These are phyloP conservation scores for Clarias macrocephalus DNA, from an alignment of 2,113 vertebrate genomes.

Conservation along the genomic window DNA sequence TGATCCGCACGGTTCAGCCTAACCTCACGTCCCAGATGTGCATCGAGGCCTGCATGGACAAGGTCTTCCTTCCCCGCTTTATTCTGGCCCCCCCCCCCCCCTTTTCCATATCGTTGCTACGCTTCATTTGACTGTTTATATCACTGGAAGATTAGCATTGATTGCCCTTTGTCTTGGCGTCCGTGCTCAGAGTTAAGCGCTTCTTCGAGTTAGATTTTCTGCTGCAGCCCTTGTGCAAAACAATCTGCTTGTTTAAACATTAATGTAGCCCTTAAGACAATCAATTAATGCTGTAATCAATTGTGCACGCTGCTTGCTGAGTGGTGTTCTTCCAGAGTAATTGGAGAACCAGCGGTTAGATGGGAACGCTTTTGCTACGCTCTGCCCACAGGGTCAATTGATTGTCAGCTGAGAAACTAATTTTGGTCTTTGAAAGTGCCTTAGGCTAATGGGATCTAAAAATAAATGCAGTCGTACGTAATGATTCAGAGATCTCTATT, in stretches of 20 bases:
- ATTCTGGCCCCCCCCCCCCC: not conserved
- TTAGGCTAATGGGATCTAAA: conserved; percentile 32
- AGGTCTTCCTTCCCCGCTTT: conserved; percentile 68
- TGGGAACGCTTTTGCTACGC: conserved; percentile 13
- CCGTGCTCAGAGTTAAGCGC: not conserved
- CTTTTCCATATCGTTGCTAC: not conserved
- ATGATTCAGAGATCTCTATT: conserved; percentile 6
- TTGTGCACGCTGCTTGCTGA: conserved; percentile 24
- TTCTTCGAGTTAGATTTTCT: conserved; percentile 36
- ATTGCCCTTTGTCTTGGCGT: conserved; percentile 19
- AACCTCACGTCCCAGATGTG: conserved; percentile 81
- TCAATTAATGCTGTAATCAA: conserved; percentile 53
- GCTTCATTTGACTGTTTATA: not conserved
- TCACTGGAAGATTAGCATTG: conserved; percentile 34
- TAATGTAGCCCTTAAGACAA: conserved; percentile 44
- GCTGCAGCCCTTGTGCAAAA: conserved; percentile 29
- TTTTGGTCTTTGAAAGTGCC: conserved; percentile 27
- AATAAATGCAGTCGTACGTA: conserved; percentile 23
- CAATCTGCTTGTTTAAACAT: conserved; percentile 49
- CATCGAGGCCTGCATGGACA: conserved; percentile 80
- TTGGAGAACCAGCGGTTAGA: conserved; percentile 28
- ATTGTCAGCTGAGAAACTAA: conserved; percentile 46
- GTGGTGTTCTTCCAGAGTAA: conserved; percentile 38
- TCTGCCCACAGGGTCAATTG: conserved; percentile 42
- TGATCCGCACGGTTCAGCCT: conserved; percentile 69